phyloP scores from a whole-genome alignment of 2,113 vertebrate genomes.

The Macroglossus sobrinus region DNA sequence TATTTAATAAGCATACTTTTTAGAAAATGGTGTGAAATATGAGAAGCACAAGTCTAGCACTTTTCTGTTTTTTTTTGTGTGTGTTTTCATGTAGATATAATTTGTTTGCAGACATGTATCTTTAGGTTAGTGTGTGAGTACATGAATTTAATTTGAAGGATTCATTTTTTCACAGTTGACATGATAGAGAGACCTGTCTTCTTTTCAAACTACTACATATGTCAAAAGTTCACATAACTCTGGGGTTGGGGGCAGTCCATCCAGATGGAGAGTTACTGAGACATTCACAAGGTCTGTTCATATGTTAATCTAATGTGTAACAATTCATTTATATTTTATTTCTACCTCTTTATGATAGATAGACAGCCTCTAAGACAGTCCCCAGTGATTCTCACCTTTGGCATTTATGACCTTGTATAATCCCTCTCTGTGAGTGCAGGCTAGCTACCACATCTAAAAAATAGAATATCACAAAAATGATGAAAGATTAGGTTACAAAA shows the following conservation, averaged over 20 bases:
- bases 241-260: background rate
- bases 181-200: background rate
- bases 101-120: background rate
- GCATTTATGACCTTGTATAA: background rate
- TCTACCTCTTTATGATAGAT: background rate
- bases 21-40: constrained; percentile 5
- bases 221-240: background rate
- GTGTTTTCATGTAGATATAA: background rate
- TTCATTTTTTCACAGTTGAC: background rate
- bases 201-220: background rate
- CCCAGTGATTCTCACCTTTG: background rate
- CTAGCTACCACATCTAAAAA: background rate
- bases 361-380: background rate
- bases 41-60: background rate
- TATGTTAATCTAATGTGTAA: background rate
- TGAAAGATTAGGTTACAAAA: background rate
- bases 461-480: background rate
- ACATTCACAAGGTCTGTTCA: background rate
- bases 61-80: background rate
- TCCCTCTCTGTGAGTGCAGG: background rate
- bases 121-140: background rate
- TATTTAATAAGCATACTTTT: background rate
- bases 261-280: background rate
- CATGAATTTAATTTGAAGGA: background rate
- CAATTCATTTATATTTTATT: background rate